A percentile compares a stretch with the other conserved stretches of the same genome.
Conservation (phyloP, 2,113 vertebrate genomes). For the Zosterops lateralis region DNA sequence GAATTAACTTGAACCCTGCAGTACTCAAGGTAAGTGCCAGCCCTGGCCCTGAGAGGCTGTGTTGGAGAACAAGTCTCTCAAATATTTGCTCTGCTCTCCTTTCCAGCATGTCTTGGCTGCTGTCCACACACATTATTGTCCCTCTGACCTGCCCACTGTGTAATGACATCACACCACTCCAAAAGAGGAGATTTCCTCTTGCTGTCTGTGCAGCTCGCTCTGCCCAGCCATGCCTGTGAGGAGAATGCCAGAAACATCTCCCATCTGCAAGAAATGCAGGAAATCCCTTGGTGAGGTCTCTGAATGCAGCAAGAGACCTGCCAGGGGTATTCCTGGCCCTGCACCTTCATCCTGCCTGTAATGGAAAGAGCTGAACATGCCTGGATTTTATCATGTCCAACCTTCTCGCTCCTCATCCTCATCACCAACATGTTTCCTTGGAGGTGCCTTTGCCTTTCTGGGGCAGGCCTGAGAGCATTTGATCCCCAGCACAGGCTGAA, state of each 20-base stretch:
- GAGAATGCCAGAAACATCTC: neutral
- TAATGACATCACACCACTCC: neutral
- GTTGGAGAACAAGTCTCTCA: neutral
- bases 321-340: neutral
- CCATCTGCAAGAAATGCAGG: neutral
- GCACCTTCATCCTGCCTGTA: neutral
- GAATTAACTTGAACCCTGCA: neutral
- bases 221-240: neutral
- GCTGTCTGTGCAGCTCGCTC: neutral
- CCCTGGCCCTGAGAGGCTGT: neutral
- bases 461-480: neutral
- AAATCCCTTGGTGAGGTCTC: neutral
- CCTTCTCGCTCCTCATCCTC: neutral
- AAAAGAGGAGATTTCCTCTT: neutral
- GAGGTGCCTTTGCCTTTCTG: neutral
- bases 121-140: neutral
- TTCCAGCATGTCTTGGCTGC: neutral
- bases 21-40: neutral
- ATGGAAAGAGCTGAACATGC: neutral
- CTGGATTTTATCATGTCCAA: neutral
- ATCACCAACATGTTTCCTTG: neutral
- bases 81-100: conserved; percentile 13
- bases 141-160: neutral
- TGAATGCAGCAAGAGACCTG: neutral
- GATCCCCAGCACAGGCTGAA: neutral